Evolutionary conservation across 2,797 vertebrate species (phyloP), one percentile per base, ranked within the genome.

Genomic region (Rhodeus uyekii): DNA sequence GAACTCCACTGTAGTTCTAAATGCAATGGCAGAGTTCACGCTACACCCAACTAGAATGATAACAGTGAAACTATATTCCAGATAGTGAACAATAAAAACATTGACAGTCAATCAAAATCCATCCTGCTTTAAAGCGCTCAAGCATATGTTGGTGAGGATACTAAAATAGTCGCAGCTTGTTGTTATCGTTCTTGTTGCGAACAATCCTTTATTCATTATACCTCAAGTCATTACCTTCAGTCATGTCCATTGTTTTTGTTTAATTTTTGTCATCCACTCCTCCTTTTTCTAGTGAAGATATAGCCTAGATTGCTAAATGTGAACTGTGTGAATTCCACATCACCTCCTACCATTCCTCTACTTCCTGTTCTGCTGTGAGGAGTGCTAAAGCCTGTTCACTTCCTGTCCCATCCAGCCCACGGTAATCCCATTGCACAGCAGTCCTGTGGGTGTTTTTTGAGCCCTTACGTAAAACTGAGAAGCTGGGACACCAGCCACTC

Each of bases 361-460:
- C 81, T 71, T 82, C 75, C 63, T 82, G 76, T 22, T 44, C 24
- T 53, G 32, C 58, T 55, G 65, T 73, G 55, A 81, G 64, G 63
- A 80, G 81, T 80, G 60, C 50, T 73, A 82, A 82, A 79, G 76
- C 82, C 48, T 68, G 44, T 80, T 77, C 78, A 83, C 73, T 84
- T 86, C 67, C 84, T 84, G 76, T 78, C 71, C 67, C 29, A 24
- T 78, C 71, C 67, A 73, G 16, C 72, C 72, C 72, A 67, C n/a
- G 60, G 72, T 85, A 85, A 85, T 75, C 74, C 65, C 73, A n/a
- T 48, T 22, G n/a, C 46, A n/a, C 53, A 22, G 34, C 36, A 39
- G 60, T 38, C 58, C 36, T 71, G 19, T 74, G 29, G 69, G 80
- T 36, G 72, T 82, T 44, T 34, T 65, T 60, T 74, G 46, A 82